Evolutionary conservation across 2,888 invertebrate species (phyloP), one percentile per base, ranked within the genome.

Genomic region (Malachius bipustulatus): DNA sequence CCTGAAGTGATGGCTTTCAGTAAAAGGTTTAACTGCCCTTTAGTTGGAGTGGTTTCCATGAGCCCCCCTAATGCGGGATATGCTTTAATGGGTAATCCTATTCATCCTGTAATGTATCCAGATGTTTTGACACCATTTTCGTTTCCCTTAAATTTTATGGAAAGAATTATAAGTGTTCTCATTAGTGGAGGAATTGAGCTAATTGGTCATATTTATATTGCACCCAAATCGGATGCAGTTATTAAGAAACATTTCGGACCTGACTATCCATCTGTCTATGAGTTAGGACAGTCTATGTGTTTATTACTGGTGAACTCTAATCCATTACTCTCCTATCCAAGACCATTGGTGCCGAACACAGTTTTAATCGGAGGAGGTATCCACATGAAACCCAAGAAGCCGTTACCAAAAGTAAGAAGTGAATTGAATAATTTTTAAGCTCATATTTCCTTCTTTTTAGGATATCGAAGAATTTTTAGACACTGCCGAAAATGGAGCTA

Each of bases 111-210:
- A n/a, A 6, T 19, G 6, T 19, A 8, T 8, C 24, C 24, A 19
- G 24, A 19, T 19, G 6, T 19, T 19, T 8, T 8, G 6, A 19
- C 24, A 19, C 24, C 24, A n/a, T n/a, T n/a, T n/a, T n/a, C n/a
- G n/a, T n/a, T n/a, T n/a, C n/a, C n/a, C n/a, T n/a, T n/a, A n/a
- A n/a, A n/a, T n/a, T n/a, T n/a, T n/a, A n/a, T n/a, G n/a, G n/a
- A n/a, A n/a, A n/a, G n/a, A n/a, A n/a, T n/a, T n/a, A n/a, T n/a
- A n/a, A n/a, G n/a, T n/a, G n/a, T n/a, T n/a, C n/a, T n/a, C n/a
- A n/a, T 19, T 19, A n/a, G 24, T 19, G 24, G n/a, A 19, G n/a
- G 24, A 19, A 19, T 19, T n/a, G 6, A 19, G n/a, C n/a, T n/a
- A n/a, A n/a, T n/a, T n/a, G n/a, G n/a, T n/a, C n/a, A n/a, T n/a